A percentile compares a stretch with the other conserved stretches of the same genome.
These are phyloP conservation scores for Diadema setosum DNA, from an alignment of 35 echinoderm and acorn worm genomes.

Conservation along the genomic window DNA sequence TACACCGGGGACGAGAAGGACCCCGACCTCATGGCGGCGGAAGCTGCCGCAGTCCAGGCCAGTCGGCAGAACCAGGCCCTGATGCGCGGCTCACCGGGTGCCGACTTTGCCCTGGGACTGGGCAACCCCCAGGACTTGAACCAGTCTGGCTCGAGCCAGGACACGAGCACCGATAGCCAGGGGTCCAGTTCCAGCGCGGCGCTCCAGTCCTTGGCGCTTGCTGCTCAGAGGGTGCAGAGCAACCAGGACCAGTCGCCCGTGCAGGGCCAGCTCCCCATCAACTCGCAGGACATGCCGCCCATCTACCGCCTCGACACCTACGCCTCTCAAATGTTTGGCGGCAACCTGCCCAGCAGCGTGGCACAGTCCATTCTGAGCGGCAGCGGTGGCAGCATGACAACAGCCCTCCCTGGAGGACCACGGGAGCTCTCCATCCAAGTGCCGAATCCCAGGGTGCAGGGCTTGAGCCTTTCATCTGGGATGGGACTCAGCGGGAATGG, in stretches of 20 bases:
- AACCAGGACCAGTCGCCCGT: background rate
- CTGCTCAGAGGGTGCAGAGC: constrained; percentile 69
- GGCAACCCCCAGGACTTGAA: constrained; percentile 10
- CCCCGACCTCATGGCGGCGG: constrained; percentile 73
- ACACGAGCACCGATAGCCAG: constrained; percentile 1
- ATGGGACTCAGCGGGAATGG: background rate
- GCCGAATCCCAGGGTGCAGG: background rate
- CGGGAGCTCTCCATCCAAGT: background rate
- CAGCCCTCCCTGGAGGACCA: background rate
- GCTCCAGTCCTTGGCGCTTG: constrained; percentile 82
- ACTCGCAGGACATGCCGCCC: constrained; percentile 32
- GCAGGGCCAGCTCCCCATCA: background rate
- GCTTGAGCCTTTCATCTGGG: background rate
- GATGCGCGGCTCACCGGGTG: background rate
- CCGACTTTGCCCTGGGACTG: constrained; percentile 16
- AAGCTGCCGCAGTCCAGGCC: constrained; percentile 62
- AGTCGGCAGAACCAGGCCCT: constrained; percentile 32
- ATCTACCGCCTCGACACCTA: constrained; percentile 21
- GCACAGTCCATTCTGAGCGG: constrained; percentile 15
- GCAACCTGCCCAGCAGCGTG: background rate
- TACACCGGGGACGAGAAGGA: constrained; percentile 94
- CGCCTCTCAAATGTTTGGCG: constrained; percentile 15
- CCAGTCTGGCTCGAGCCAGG: constrained; percentile 11
- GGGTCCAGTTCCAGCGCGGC: constrained; percentile 88
- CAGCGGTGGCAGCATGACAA: constrained; percentile 5